Evolutionary conservation across 2,113 vertebrate genomes (phyloP).

Genomic region (Rhinichthys klamathensis): DNA sequence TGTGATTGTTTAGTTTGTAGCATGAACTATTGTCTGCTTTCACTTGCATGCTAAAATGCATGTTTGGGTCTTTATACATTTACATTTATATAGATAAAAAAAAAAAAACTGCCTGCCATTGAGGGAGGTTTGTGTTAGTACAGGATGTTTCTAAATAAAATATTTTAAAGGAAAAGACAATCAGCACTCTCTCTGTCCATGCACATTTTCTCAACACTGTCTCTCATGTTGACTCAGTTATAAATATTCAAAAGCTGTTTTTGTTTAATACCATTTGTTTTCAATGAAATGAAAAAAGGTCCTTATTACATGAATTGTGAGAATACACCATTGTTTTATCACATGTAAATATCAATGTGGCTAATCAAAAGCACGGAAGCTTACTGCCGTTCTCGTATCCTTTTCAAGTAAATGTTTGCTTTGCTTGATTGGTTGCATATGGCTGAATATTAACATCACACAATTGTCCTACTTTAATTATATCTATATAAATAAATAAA

Average conservation of each 20-base stretch:
- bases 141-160: slow-evolving; percentile 6
- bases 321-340: neutral
- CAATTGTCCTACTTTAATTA: neutral
- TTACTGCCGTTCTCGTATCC: neutral
- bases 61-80: neutral
- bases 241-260: slow-evolving; percentile 19
- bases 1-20: neutral
- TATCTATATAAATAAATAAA: slow-evolving; percentile 1
- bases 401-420: neutral
- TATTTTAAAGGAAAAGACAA: neutral
- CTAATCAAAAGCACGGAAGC: slow-evolving; percentile 27
- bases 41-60: neutral
- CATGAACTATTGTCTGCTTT: neutral
- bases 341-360: neutral
- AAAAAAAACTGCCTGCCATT: neutral
- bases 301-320: neutral
- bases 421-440: slow-evolving; percentile 6
- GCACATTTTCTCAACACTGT: neutral
- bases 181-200: neutral
- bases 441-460: slow-evolving; percentile 2
- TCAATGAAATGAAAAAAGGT: neutral
- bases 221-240: slow-evolving; percentile 28
- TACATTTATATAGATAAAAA: neutral
- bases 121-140: neutral
- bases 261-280: neutral